Percentiles rank a stretch among this genome's conserved stretches.
These are phyloP conservation scores for Chelidonichthys spinosus DNA, from an alignment of 2,797 vertebrate species.

Conservation along the genomic window DNA sequence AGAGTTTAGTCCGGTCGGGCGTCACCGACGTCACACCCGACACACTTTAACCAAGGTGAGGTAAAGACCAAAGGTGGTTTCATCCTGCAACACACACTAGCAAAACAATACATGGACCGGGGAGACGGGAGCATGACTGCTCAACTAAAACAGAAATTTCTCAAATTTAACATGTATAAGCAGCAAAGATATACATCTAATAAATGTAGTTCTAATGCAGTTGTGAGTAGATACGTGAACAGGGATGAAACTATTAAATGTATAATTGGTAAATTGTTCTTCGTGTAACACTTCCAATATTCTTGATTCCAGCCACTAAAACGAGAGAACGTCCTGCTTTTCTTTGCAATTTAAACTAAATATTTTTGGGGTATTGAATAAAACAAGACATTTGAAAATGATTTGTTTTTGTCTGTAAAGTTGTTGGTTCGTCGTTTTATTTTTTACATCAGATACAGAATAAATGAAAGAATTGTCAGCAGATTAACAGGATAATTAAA, in stretches of 20 bases:
- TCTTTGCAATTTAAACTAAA: neutral
- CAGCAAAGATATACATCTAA: neutral
- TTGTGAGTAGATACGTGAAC: neutral
- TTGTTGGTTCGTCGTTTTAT: neutral
- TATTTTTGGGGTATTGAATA: neutral
- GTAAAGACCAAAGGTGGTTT: constrained; percentile 28
- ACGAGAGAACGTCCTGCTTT: neutral
- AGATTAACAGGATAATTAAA: neutral
- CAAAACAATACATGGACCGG: neutral
- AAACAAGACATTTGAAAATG: neutral
- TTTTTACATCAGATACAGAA: no score
- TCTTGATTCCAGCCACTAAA: neutral
- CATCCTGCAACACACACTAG: neutral
- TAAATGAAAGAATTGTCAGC: neutral
- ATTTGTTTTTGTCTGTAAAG: neutral
- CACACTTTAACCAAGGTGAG: neutral
- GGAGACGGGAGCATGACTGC: neutral
- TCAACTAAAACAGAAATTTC: neutral
- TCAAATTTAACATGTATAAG: no score
- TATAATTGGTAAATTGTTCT: no score
- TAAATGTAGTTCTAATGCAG: neutral
- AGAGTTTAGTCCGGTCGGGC: neutral
- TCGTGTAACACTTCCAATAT: neutral
- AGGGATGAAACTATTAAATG: no score
- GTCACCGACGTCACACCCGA: neutral